phyloP scores from a whole-genome alignment of 2,113 vertebrate species.

The Grus americana region DNA sequence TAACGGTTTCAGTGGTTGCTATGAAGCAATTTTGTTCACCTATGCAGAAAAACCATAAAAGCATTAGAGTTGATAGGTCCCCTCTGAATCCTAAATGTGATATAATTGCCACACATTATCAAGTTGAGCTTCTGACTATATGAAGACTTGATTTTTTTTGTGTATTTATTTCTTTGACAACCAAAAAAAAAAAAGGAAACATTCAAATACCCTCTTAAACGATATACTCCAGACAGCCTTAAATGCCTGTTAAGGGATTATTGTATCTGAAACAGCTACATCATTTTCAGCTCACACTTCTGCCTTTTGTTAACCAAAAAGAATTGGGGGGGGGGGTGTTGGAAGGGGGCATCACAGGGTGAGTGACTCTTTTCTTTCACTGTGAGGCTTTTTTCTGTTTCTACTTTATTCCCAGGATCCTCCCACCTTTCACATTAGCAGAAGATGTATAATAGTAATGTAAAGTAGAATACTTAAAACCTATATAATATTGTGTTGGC shows the following conservation, averaged over 20 bases:
- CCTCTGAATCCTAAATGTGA: background rate
- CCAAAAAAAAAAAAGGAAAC: background rate
- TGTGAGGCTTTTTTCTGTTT: background rate
- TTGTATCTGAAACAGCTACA: background rate
- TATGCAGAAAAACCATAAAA: background rate
- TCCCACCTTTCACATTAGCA: background rate
- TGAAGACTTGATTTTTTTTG: background rate
- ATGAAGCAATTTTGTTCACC: background rate
- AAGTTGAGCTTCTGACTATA: background rate
- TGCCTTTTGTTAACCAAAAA: background rate
- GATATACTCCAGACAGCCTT: background rate
- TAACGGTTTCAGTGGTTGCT: background rate
- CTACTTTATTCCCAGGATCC: background rate
- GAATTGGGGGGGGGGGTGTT: background rate
- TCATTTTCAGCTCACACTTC: background rate
- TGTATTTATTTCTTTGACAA: background rate
- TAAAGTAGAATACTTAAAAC: background rate
- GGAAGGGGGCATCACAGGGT: background rate
- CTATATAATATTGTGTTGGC: background rate
- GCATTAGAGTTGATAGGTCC: background rate
- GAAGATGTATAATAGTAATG: background rate
- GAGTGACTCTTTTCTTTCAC: background rate
- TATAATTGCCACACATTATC: background rate
- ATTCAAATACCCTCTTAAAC: background rate
- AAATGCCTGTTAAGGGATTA: background rate